Percentiles rank a stretch among this genome's conserved stretches.
Evolutionary conservation across 1,140 invertebrate species (phyloP).

Genomic region (Ips nitidus): DNA sequence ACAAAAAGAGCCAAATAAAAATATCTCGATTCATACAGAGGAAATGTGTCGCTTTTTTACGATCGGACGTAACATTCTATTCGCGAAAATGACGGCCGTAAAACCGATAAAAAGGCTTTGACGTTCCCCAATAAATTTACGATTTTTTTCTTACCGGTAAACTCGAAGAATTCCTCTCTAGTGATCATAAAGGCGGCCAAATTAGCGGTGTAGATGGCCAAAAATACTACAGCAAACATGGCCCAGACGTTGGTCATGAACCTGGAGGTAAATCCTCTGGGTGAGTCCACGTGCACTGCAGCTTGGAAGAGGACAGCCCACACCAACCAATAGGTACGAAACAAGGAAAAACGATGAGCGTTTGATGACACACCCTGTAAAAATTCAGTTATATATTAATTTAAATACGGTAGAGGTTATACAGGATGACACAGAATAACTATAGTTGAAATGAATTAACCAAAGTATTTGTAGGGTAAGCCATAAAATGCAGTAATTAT

Average conservation of each 20-base stretch:
- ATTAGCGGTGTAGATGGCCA: constrained; percentile 96
- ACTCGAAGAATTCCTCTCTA: constrained; percentile 93
- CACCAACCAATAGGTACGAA: constrained; percentile 98
- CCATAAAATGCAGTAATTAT: too few relatives aligned
- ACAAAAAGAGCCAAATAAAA: too few relatives aligned
- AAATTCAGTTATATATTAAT: constrained; percentile 3
- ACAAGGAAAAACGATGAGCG: constrained; percentile 90
- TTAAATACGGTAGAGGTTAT: too few relatives aligned
- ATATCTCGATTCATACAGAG: too few relatives aligned
- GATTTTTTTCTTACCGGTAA: constrained; percentile 60
- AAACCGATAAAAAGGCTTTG: too few relatives aligned
- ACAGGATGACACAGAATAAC: too few relatives aligned
- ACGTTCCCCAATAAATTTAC: too few relatives aligned
- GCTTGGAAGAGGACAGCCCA: constrained; percentile 98
- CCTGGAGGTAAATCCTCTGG: constrained; percentile 87
- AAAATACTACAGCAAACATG: constrained; percentile 93
- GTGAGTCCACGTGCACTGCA: constrained; percentile 94
- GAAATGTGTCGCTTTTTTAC: too few relatives aligned
- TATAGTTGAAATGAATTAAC: too few relatives aligned
- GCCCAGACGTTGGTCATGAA: constrained; percentile 99
- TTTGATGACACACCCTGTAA: constrained; percentile 58
- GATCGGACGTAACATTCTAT: too few relatives aligned
- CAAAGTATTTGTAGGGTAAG: too few relatives aligned
- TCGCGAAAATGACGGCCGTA: too few relatives aligned
- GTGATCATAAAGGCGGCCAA: constrained; percentile 99